A percentile compares a stretch with the other conserved stretches of the same genome.
These are phyloP conservation scores for Aradus depressus DNA, from an alignment of 2,888 invertebrate genomes.

Conservation along the genomic window DNA sequence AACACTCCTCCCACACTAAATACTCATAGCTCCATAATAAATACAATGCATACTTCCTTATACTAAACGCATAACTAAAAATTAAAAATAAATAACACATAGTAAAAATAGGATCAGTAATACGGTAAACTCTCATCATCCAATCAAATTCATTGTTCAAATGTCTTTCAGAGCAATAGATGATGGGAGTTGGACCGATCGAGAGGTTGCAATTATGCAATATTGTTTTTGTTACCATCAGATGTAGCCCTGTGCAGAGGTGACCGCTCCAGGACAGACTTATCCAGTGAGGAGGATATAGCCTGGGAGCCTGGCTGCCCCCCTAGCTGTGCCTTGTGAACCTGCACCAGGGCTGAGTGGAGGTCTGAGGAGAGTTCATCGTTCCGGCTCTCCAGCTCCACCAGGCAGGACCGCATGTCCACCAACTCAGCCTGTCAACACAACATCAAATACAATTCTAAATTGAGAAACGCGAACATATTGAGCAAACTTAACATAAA, in stretches of 20 bases:
- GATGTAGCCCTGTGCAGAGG: slow-evolving; percentile 35
- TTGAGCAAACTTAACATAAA: too few species aligned
- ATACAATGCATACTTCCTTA: too few species aligned
- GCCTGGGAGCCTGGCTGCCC: slow-evolving; percentile 37
- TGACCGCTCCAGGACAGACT: slow-evolving; percentile 38
- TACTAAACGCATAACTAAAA: background rate
- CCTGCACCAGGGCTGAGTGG: slow-evolving; percentile 48
- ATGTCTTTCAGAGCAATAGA: too few species aligned
- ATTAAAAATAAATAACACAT: background rate
- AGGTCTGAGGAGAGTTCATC: slow-evolving; percentile 50
- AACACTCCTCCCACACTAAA: too few species aligned
- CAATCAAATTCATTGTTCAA: too few species aligned
- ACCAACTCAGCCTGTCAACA: slow-evolving; percentile 62
- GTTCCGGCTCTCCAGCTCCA: slow-evolving; percentile 53
- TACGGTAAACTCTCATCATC: too few species aligned
- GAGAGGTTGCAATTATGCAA: background rate
- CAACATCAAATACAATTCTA: background rate
- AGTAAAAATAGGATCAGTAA: too few species aligned
- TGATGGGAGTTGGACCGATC: background rate
- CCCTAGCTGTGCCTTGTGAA: slow-evolving; percentile 49
- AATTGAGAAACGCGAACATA: too few species aligned
- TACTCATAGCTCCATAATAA: too few species aligned
- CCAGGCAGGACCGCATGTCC: slow-evolving; percentile 60
- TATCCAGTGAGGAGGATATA: slow-evolving; percentile 34
- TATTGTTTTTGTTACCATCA: slow-evolving; percentile 26